These are phyloP conservation scores for Globia sparganii DNA, from an alignment of 2,888 invertebrate genomes.

Conservation along the genomic window DNA sequence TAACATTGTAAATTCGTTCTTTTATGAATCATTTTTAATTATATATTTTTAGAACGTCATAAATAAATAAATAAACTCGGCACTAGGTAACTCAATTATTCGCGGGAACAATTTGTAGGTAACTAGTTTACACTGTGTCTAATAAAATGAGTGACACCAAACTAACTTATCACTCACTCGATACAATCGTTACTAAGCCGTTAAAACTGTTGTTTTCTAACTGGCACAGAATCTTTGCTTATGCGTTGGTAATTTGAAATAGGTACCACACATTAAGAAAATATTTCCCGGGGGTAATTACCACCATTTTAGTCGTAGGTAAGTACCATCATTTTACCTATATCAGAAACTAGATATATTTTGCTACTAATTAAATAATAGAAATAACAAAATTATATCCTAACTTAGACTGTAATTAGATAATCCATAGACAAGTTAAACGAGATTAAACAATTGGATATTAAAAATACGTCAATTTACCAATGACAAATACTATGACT, in stretches of 20 bases:
- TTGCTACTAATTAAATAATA: background rate
- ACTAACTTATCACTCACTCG: slow-evolving; percentile 20
- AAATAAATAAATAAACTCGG: background rate
- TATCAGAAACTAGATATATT: background rate
- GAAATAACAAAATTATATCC: too few species aligned
- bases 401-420: too few species aligned
- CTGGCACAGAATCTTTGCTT: slow-evolving; percentile 7
- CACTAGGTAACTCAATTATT: slow-evolving; percentile 8
- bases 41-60: background rate
- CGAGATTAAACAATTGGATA: too few species aligned
- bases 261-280: slow-evolving; percentile 28
- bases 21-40: slow-evolving; percentile 24
- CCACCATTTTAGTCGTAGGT: background rate
- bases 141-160: background rate
- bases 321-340: background rate
- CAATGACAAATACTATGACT: too few species aligned
- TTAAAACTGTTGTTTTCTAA: slow-evolving; percentile 2
- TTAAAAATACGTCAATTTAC: too few species aligned
- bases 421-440: too few species aligned
- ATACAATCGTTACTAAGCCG: slow-evolving; percentile 6
- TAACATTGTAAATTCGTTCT: slow-evolving; percentile 3
- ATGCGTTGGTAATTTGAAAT: background rate
- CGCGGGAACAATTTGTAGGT: background rate
- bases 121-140: slow-evolving; percentile 10
- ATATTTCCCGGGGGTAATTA: slow-evolving; percentile 5